Percentiles rank a stretch among this genome's conserved stretches.
Evolutionary conservation across 2,888 invertebrate species (phyloP).

Genomic region (Onchidella celtica): DNA sequence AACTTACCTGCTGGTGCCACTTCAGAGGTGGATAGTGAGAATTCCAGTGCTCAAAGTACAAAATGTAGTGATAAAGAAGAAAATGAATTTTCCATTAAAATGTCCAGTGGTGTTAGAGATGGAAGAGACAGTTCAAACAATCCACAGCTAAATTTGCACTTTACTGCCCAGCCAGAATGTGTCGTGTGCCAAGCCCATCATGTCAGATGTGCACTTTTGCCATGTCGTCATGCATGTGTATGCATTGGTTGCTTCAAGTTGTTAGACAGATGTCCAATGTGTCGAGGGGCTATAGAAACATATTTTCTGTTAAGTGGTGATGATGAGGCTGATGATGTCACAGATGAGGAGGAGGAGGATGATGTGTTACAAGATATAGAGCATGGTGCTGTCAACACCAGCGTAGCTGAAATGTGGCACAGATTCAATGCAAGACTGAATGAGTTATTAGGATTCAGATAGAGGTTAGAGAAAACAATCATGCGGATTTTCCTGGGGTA

Average conservation of each 20-base stretch:
- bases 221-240: conserved; percentile 92
- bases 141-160: too few relatives aligned
- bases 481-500: too few relatives aligned
- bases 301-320: conserved; percentile 83
- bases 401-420: conserved; percentile 18
- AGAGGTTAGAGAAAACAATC: too few relatives aligned
- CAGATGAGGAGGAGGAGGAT: conserved; percentile 19
- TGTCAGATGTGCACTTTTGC: conserved; percentile 89
- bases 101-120: too few relatives aligned
- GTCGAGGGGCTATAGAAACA: conserved; percentile 89
- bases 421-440: conserved; percentile 30
- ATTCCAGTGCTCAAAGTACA: too few relatives aligned
- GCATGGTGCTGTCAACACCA: conserved; percentile 38
- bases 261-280: conserved; percentile 92
- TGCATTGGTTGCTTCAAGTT: conserved; percentile 90
- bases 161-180: conserved; percentile 81
- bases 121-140: neutral
- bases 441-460: conserved; percentile 37
- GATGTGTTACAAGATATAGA: neutral
- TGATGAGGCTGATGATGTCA: neutral
- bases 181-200: conserved; percentile 91
- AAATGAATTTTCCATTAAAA: too few relatives aligned
- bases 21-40: too few relatives aligned
- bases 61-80: too few relatives aligned
- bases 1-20: too few relatives aligned